Conservation (phyloP, 2,888 invertebrate species). For the Drosophila meridionalis region DNA sequence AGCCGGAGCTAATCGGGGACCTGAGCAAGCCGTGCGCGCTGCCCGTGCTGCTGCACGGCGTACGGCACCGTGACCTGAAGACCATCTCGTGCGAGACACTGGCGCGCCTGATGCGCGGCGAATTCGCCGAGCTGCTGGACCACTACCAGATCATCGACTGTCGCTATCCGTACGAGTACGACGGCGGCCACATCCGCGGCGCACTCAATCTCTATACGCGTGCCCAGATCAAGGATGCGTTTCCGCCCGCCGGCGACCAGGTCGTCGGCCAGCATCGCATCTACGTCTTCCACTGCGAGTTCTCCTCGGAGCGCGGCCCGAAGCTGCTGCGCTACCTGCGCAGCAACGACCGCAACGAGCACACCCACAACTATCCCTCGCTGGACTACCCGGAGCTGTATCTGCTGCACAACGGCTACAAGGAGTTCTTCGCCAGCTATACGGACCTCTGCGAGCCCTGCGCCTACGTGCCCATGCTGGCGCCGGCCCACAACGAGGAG, state of each 20-base stretch:
- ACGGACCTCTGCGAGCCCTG: constrained; percentile 90
- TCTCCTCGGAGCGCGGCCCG: constrained; percentile 97
- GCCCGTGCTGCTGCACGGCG: constrained; percentile 87
- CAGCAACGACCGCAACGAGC: constrained; percentile 91
- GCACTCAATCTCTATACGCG: constrained; percentile 93
- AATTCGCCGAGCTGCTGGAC: constrained; percentile 87
- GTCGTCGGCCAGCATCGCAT: constrained; percentile 87
- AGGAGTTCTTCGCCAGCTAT: constrained; percentile 90
- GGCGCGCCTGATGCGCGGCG: constrained; percentile 89
- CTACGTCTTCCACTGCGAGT: constrained; percentile 98
- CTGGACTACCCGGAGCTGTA: constrained; percentile 97
- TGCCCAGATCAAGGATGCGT: constrained; percentile 88
- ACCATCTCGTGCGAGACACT: constrained; percentile 91
- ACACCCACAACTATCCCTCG: constrained; percentile 92
- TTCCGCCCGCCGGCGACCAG: constrained; percentile 83
- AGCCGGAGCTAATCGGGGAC: constrained; percentile 93
- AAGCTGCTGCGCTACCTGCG: constrained; percentile 94
- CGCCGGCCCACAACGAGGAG: constrained; percentile 90
- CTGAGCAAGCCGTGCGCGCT: constrained; percentile 90
- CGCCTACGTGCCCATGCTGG: constrained; percentile 93
- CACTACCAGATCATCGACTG: constrained; percentile 94
- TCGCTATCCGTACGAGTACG: constrained; percentile 97
- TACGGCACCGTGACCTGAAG: constrained; percentile 92
- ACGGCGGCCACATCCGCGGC: constrained; percentile 94
- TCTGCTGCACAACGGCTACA: constrained; percentile 95